Evolutionary conservation across 2,888 invertebrate genomes (phyloP).

Genomic region (Lydus trimaculatus): DNA sequence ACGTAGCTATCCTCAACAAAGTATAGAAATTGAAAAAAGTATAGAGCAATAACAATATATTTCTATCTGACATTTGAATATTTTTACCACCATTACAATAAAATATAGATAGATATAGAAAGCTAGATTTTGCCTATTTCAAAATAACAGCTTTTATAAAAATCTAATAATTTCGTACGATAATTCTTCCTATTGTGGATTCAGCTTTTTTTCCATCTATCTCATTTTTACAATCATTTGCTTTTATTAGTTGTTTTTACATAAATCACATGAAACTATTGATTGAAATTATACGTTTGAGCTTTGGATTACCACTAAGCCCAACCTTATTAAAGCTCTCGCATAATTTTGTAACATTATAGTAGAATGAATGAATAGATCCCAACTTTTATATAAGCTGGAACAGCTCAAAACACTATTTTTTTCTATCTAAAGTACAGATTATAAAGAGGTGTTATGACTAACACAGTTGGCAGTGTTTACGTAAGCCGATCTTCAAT

Average conservation of each 20-base stretch:
- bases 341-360: too few relatives aligned
- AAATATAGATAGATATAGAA: background rate
- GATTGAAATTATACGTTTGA: background rate
- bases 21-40: background rate
- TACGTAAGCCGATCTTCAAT: too few relatives aligned
- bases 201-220: background rate
- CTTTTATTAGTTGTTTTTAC: background rate
- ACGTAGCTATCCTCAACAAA: background rate
- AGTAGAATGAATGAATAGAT: too few relatives aligned
- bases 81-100: background rate
- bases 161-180: background rate
- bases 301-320: too few relatives aligned
- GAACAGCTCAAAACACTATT: too few relatives aligned
- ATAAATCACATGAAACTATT: background rate
- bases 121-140: background rate
- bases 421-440: too few relatives aligned
- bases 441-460: too few relatives aligned
- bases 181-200: background rate
- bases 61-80: background rate
- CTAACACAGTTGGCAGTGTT: too few relatives aligned
- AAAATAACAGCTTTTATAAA: background rate
- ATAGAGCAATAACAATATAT: constrained; percentile 4
- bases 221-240: background rate
- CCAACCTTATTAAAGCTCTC: too few relatives aligned
- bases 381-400: too few relatives aligned